Base-by-base conservation (phyloP, 2,888 invertebrate species). In the Trachelus tabidus region DNA sequence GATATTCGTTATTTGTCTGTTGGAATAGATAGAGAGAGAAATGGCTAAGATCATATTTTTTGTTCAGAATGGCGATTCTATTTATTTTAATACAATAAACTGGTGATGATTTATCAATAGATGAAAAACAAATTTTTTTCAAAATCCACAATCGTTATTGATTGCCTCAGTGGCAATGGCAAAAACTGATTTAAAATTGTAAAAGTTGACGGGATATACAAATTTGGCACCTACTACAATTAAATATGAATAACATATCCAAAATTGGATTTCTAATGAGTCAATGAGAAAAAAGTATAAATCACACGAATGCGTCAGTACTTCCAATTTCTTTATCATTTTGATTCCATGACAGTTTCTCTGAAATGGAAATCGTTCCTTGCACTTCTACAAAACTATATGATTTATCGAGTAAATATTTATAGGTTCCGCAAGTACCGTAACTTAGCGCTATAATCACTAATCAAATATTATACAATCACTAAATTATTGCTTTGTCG, bases 401-500 rank as follows among this genome's bases (percentile, higher is more conserved):
- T 81, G 87, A 89, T 91, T 90, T 90, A 89, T 91, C 84, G 88
- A 89, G 83, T 90, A 89, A 87, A 87, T 90, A 89, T 90, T 86
- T 88, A 87, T 89, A 89, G 83, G 84, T 90, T 90, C 85, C 86
- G 86, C 90, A 90, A 90, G 87, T 90, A 90, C 86, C 86, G 81
- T 88, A 89, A 89, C 87, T 89, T 90, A 89, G 83, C 83, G 85
- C 89, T 89, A 89, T 56, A 87, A 85, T 88, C 85, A 84, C 89
- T 90, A 91, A 89, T 90, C 86, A 89, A 89, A 88, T 90, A 90
- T 90, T 86, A 85, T 91, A 91, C 90, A 91, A 91, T 91, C 90
- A 91, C 90, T 91, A 91, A 91, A 89, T 91, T 91, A 91, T 91
- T 91, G 91, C 91, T 91, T 91, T 90, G 89, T 88, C 89, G 89